Evolutionary conservation across 1,140 invertebrate genomes (phyloP), one percentile per base, ranked within the genome.

Genomic region (Dufourea novaeangliae): DNA sequence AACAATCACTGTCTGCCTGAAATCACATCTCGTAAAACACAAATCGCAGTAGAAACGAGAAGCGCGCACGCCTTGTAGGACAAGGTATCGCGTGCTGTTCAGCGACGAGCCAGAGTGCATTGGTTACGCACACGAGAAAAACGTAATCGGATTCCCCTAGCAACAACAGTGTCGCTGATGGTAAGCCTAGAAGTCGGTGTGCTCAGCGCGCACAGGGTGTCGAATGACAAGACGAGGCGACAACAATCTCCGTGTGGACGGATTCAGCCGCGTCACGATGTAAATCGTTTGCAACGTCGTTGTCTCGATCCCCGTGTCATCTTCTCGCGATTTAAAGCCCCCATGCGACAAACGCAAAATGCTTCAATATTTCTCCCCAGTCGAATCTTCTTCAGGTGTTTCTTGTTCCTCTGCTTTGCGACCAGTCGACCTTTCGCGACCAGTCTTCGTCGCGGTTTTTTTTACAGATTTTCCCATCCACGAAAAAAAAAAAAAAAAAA

Each of bases 71-170:
- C 8, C n/a, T n/a, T 50, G 20, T 8, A 66, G 64, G 66, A 59
- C 73, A 22, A 59, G 54, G 56, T 69, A 67, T 39, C 39, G 27
- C 22, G 22, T 29, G 29, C 54, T 39, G 72, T 32, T 67, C 32
- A 22, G 22, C n/a, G 14, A 7, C 1, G 57, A 5, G n/a, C n/a
- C n/a, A n/a, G 32, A 37, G 14, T 44, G 20, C 20, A 71, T 62
- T 54, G 75, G 67, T 59, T 56, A 73, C 39, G 68, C 63, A 57
- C 44, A 74, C 41, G 57, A 50, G 39, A 67, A 69, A 62, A 57
- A 72, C 41, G 63, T 75, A 77, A 80, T 71, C 41, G 62, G 66
- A 82, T 71, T 79, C 72, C 73, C 72, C 44, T 83, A 57, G 72
- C 72, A 80, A 82, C 78, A 72, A 82, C 50, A 72, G 32, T 66